Conservation (phyloP, 35 echinoderm and acorn worm genomes). For the Stichopus chloronotus region DNA sequence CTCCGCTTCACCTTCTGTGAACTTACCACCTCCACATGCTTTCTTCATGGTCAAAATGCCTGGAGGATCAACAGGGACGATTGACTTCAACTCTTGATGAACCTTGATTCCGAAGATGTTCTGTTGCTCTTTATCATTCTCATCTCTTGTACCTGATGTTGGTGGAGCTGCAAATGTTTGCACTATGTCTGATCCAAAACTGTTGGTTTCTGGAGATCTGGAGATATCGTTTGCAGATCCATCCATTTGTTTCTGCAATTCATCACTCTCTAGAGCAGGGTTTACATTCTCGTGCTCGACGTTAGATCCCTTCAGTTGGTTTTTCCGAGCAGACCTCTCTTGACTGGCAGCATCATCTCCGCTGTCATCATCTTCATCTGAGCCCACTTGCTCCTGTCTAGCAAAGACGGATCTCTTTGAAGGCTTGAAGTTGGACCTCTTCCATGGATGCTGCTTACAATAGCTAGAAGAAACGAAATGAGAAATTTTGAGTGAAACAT, state of each 20-base stretch:
- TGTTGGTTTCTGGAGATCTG: no score
- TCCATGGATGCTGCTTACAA: conserved; percentile 85
- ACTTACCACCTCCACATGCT: neutral
- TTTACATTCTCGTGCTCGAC: neutral
- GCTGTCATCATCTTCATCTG: conserved; percentile 54
- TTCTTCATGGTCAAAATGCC: neutral
- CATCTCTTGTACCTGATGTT: neutral
- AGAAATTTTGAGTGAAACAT: neutral
- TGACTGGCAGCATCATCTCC: no score
- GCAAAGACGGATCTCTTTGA: conserved; percentile 85
- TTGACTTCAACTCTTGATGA: neutral
- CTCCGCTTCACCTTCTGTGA: neutral
- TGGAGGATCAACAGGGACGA: neutral
- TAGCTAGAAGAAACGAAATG: conserved; percentile 56
- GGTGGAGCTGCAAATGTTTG: no score
- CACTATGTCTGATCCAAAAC: no score
- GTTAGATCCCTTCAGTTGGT: neutral
- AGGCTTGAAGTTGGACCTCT: conserved; percentile 63
- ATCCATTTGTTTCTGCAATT: no score
- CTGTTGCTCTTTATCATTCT: no score
- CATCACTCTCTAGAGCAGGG: no score
- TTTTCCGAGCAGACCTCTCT: neutral
- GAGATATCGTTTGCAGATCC: no score
- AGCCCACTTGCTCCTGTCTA: conserved; percentile 3
- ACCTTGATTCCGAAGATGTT: neutral